Evolutionary conservation across 2,888 invertebrate genomes (phyloP).

Genomic region (Eupsilia transversa): DNA sequence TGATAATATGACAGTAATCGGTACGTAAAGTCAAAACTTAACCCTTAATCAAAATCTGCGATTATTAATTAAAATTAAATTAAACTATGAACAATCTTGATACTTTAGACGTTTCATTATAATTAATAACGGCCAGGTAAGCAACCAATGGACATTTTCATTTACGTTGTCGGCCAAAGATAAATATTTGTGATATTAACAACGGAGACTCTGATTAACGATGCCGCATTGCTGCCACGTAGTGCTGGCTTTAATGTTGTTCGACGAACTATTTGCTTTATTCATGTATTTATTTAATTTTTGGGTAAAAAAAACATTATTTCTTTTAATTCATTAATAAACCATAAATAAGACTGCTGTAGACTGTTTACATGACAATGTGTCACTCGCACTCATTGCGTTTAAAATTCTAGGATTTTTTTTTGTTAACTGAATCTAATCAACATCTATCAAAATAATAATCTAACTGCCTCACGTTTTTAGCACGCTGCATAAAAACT

Average conservation of each 20-base stretch:
- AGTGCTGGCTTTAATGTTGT: constrained; percentile 59
- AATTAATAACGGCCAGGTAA: constrained; percentile 72
- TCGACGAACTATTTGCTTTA: constrained; percentile 19
- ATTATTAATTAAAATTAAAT: constrained; percentile 50
- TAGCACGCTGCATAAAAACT: neutral
- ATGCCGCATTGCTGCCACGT: constrained; percentile 78
- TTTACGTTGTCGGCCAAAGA: constrained; percentile 75
- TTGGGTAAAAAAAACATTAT: neutral
- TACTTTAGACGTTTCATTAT: constrained; percentile 62
- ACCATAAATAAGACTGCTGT: neutral
- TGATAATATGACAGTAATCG: constrained; percentile 1
- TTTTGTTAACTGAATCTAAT: too few relatives aligned
- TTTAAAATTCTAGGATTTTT: neutral
- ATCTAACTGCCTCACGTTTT: neutral
- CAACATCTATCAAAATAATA: neutral
- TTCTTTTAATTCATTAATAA: too few relatives aligned
- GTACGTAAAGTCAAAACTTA: constrained; percentile 11
- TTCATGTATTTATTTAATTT: neutral
- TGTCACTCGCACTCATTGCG: neutral
- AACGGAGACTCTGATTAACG: constrained; percentile 81
- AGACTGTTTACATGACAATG: too few relatives aligned
- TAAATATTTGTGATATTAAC: constrained; percentile 85
- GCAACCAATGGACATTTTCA: constrained; percentile 76
- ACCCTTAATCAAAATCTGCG: constrained; percentile 10
- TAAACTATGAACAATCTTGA: constrained; percentile 57